Evolutionary conservation across 2,113 vertebrate species (phyloP).

Genomic region (Butastur rufipennis): DNA sequence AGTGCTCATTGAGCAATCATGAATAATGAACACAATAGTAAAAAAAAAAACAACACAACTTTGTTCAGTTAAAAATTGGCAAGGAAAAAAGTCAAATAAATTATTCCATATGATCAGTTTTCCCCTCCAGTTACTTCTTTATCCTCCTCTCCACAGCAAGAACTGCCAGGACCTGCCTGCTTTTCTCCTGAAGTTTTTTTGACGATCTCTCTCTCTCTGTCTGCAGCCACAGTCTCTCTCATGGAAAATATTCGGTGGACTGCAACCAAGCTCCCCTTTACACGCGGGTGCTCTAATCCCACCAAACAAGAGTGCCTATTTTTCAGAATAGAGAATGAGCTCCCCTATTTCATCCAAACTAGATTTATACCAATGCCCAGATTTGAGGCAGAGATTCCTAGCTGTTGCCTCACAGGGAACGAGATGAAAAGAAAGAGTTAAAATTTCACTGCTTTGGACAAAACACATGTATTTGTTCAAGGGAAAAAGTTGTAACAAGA

Average conservation of each 20-base stretch:
- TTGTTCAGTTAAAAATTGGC: slow-evolving; percentile 26
- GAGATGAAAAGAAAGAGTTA: slow-evolving; percentile 59
- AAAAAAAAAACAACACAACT: neutral
- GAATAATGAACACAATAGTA: slow-evolving; percentile 32
- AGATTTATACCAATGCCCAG: neutral
- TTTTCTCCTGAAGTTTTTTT: neutral
- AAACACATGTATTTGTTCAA: slow-evolving; percentile 65
- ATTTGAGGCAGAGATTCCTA: neutral
- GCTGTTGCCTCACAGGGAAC: slow-evolving; percentile 1
- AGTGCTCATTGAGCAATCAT: slow-evolving; percentile 20
- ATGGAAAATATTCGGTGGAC: neutral
- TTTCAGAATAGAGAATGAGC: slow-evolving; percentile 32
- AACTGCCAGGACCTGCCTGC: neutral
- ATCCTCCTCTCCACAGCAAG: neutral
- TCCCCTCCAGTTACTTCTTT: slow-evolving; percentile 19
- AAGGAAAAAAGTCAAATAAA: slow-evolving; percentile 39
- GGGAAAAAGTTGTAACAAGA: slow-evolving; percentile 59
- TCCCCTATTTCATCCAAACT: slow-evolving; percentile 17
- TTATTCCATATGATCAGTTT: slow-evolving; percentile 54
- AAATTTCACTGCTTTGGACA: slow-evolving; percentile 58
- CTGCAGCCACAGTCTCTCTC: neutral
- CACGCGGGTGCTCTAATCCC: neutral
- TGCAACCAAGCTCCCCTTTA: neutral
- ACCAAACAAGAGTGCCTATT: neutral
- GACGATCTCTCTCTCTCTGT: neutral